A percentile compares a stretch with the other conserved stretches of the same genome.
Conservation (phyloP, 2,113 vertebrate genomes). For the Lathamus discolor region DNA sequence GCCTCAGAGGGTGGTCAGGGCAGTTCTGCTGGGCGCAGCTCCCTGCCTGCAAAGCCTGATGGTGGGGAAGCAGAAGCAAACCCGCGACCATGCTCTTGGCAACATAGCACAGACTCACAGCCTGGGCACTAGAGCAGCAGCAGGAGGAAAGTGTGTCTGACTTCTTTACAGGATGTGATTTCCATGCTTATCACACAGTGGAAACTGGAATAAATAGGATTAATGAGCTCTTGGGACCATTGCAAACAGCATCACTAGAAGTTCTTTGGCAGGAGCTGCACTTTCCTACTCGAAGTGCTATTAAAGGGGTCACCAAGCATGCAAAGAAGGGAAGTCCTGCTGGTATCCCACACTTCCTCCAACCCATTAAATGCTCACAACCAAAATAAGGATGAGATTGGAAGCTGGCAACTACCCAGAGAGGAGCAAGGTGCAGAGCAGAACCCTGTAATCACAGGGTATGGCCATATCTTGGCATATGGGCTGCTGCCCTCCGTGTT, state of each 20-base stretch:
- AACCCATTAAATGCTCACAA: not conserved
- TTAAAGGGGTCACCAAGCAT: not conserved
- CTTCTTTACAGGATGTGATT: constrained; percentile 43
- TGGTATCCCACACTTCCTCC: not conserved
- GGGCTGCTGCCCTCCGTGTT: not conserved
- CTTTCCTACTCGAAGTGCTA: not conserved
- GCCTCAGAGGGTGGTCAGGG: rapidly evolving
- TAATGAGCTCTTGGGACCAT: not conserved
- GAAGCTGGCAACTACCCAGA: not conserved
- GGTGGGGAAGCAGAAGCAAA: not conserved
- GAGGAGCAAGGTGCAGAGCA: not conserved
- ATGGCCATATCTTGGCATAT: not conserved
- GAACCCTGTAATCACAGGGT: not conserved
- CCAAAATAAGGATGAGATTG: not conserved
- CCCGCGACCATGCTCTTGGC: not conserved
- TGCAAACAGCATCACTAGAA: not conserved
- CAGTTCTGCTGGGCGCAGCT: not conserved
- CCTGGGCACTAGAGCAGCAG: not conserved
- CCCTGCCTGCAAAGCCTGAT: not conserved
- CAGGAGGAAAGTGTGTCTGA: not conserved
- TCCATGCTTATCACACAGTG: not conserved
- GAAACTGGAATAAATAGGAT: constrained; percentile 25
- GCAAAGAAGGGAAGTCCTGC: not conserved
- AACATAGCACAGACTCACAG: not conserved
- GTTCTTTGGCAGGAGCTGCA: not conserved